Evolutionary conservation across 1,140 invertebrate species (phyloP).

Genomic region (Zeugodacus cucurbitae): DNA sequence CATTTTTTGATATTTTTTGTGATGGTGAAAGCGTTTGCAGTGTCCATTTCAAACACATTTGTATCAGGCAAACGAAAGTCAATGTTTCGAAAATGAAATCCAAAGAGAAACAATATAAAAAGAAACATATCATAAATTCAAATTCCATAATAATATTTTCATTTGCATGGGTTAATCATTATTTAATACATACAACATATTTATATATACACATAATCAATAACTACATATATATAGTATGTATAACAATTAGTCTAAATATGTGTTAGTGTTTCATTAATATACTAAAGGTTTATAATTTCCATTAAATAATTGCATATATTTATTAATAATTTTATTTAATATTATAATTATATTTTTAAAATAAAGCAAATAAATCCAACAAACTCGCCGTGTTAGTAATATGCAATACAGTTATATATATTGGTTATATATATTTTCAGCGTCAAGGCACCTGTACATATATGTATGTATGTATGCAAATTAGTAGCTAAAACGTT

Average conservation of each 20-base stretch:
- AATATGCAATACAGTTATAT: neutral
- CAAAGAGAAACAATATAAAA: slow-evolving; percentile 23
- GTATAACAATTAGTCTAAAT: neutral
- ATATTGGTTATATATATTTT: neutral
- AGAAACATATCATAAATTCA: slow-evolving; percentile 19
- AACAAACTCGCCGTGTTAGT: neutral
- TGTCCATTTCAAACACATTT: neutral
- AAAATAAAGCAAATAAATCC: neutral
- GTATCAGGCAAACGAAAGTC: neutral
- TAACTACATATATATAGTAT: neutral
- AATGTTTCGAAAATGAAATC: slow-evolving; percentile 18
- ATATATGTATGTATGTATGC: neutral
- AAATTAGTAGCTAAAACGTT: neutral
- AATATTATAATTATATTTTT: neutral
- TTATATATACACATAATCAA: neutral
- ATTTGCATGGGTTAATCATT: slow-evolving; percentile 16
- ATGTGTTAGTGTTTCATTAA: neutral
- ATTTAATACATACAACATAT: neutral
- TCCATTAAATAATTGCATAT: neutral
- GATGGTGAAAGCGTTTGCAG: neutral
- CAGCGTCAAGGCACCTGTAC: neutral
- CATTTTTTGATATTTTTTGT: neutral
- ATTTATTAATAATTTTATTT: neutral
- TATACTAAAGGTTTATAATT: neutral
- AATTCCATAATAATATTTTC: neutral